These are phyloP conservation scores for Polypedilum vanderplanki DNA, from an alignment of 1,140 invertebrate species.

Conservation along the genomic window DNA sequence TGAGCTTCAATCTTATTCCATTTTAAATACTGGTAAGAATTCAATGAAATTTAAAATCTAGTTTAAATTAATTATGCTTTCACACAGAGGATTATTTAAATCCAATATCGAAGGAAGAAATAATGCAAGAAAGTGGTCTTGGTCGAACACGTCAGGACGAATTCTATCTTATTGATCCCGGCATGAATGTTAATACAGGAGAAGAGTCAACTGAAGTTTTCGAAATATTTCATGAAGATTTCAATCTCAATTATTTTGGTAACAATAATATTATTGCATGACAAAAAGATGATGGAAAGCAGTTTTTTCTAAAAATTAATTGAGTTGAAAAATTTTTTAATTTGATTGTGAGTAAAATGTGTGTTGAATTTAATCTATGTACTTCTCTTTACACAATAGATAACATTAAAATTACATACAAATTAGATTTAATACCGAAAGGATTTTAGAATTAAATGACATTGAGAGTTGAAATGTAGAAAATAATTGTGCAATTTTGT, in stretches of 20 bases:
- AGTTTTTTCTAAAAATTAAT: background rate
- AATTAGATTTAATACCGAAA: too few species aligned
- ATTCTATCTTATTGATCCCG: slow-evolving; percentile 44
- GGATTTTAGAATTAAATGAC: too few species aligned
- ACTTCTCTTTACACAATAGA: too few species aligned
- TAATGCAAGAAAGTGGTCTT: slow-evolving; percentile 44
- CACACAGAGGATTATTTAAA: slow-evolving; percentile 44
- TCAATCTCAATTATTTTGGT: slow-evolving; percentile 44
- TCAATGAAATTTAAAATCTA: background rate
- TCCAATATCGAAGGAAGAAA: slow-evolving; percentile 45
- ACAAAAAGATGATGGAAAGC: background rate
- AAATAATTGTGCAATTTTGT: too few species aligned
- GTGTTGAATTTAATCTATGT: too few species aligned
- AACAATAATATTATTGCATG: slow-evolving; percentile 31
- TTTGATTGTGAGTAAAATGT: too few species aligned
- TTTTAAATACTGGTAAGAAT: background rate
- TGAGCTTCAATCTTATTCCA: slow-evolving; percentile 15
- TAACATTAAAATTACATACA: too few species aligned
- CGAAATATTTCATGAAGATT: slow-evolving; percentile 42
- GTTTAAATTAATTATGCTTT: background rate
- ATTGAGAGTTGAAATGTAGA: too few species aligned
- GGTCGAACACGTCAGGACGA: slow-evolving; percentile 31
- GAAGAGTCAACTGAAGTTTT: slow-evolving; percentile 36
- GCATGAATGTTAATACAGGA: slow-evolving; percentile 35
- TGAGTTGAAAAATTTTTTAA: background rate